phyloP scores from a whole-genome alignment of 2,888 invertebrate genomes.

The Ophion obscuratus region DNA sequence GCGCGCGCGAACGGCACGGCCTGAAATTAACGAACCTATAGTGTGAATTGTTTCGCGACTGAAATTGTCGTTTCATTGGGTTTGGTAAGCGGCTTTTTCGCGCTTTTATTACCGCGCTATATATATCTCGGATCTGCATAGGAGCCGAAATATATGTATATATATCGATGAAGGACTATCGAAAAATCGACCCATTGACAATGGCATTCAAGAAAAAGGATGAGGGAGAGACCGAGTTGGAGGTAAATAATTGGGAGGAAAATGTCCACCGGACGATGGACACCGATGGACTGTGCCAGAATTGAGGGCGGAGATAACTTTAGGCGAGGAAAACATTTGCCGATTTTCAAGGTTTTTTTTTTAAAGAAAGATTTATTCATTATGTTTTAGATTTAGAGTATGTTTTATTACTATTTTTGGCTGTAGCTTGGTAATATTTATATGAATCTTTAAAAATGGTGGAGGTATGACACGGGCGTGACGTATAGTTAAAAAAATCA shows the following conservation, averaged over 20 bases:
- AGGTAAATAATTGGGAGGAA: slow-evolving; percentile 21
- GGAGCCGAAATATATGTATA: background rate
- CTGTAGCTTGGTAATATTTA: no score
- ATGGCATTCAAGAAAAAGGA: slow-evolving; percentile 18
- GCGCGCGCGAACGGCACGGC: slow-evolving; percentile 22
- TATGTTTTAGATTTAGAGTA: no score
- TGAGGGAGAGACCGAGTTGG: slow-evolving; percentile 13
- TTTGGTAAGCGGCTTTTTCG: slow-evolving; percentile 1
- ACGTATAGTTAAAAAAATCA: no score
- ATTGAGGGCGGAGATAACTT: background rate
- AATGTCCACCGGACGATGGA: slow-evolving; percentile 32
- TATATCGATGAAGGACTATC: slow-evolving; percentile 10
- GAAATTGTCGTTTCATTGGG: slow-evolving; percentile 7
- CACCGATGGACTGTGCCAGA: slow-evolving; percentile 40
- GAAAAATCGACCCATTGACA: slow-evolving; percentile 51
- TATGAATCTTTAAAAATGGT: no score
- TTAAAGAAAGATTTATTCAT: no score
- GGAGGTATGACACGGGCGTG: no score
- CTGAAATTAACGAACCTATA: slow-evolving; percentile 53
- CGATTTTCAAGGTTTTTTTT: no score
- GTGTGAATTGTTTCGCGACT: slow-evolving; percentile 26
- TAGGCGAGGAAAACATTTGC: no score
- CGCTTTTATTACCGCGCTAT: background rate
- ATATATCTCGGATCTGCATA: slow-evolving; percentile 22
- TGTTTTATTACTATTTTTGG: no score